Conservation (phyloP, 2,113 vertebrate species). For the Osmerus mordax region DNA sequence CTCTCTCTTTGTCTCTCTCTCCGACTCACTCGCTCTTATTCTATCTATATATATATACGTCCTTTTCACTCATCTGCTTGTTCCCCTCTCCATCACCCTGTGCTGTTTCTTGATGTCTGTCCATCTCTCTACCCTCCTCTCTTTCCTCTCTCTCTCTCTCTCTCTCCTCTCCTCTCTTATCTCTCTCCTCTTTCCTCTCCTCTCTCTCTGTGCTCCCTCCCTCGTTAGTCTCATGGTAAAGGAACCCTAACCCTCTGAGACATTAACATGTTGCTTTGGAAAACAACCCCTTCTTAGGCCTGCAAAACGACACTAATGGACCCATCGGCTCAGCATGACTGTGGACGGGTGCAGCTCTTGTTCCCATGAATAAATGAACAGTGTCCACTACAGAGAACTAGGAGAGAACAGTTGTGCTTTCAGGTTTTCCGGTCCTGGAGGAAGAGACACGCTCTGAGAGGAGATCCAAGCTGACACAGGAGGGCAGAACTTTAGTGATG, state of each 20-base stretch:
- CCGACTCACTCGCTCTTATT: neutral
- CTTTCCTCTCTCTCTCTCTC: neutral
- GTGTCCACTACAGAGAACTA: too few species aligned
- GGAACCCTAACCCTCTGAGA: constrained; percentile 14
- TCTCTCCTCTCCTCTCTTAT: neutral
- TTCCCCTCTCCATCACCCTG: too few species aligned
- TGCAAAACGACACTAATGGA: too few species aligned
- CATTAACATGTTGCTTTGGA: constrained; percentile 12
- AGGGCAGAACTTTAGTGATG: neutral
- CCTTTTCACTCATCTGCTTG: too few species aligned
- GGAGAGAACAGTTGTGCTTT: too few species aligned
- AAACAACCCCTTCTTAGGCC: neutral
- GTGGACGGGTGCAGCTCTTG: too few species aligned
- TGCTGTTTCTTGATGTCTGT: too few species aligned
- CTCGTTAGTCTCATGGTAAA: neutral
- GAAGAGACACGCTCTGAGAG: neutral
- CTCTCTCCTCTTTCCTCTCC: constrained; percentile 9
- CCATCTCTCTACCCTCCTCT: neutral
- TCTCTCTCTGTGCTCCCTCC: neutral
- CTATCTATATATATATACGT: neutral
- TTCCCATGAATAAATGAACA: too few species aligned
- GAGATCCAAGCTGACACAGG: neutral
- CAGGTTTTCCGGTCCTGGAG: neutral
- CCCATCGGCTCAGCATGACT: too few species aligned
- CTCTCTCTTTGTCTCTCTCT: neutral